These are phyloP conservation scores for Bufo gargarizans DNA, from an alignment of 2,113 vertebrate genomes.

Conservation along the genomic window DNA sequence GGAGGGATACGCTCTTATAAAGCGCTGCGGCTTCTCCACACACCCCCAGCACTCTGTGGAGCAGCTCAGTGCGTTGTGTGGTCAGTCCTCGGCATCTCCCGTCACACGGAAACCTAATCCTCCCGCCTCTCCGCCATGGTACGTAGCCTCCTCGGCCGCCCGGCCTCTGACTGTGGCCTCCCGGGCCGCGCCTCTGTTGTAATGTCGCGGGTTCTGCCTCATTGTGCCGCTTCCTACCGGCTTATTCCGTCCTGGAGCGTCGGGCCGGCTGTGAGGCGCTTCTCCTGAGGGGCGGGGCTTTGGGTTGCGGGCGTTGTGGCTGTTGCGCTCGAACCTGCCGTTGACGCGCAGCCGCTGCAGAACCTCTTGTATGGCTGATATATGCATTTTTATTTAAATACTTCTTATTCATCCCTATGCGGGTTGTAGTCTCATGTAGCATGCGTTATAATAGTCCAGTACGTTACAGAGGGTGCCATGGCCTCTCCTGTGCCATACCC, in stretches of 20 bases:
- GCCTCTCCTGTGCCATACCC: no score
- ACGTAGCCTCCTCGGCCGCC: conserved; percentile 60
- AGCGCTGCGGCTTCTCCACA: conserved; percentile 56
- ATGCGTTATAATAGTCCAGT: no score
- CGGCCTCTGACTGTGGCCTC: background rate
- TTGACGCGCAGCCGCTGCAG: conserved; percentile 10
- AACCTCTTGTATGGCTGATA: background rate
- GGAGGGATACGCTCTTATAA: conserved; percentile 80
- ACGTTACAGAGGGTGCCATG: no score
- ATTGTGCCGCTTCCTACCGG: background rate
- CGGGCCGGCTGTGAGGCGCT: background rate
- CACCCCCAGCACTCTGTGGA: conserved; percentile 63
- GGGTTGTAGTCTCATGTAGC: no score
- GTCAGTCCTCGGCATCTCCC: conserved; percentile 49
- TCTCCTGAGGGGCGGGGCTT: background rate
- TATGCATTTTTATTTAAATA: background rate
- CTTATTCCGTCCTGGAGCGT: background rate
- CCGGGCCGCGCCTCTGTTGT: background rate
- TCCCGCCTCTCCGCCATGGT: conserved; percentile 70
- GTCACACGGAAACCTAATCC: background rate
- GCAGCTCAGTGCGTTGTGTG: conserved; percentile 28
- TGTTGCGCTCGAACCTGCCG: conserved; percentile 11
- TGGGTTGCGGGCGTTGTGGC: background rate
- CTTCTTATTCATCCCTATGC: no score
- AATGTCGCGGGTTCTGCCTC: background rate